Conservation (phyloP, 2,113 vertebrate genomes). For the Macroglossus sobrinus region DNA sequence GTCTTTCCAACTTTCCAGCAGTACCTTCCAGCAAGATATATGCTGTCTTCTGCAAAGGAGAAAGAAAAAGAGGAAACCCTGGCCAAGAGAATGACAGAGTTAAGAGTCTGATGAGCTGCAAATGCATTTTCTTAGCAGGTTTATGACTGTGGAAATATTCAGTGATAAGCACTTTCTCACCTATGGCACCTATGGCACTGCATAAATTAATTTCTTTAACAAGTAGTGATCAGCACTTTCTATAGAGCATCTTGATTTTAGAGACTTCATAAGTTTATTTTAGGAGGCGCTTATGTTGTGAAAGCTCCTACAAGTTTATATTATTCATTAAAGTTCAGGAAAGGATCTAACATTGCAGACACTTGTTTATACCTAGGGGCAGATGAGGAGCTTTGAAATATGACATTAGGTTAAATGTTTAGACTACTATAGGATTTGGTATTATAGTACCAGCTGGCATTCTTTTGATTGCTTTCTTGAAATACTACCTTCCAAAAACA, state of each 20-base stretch:
- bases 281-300: neutral
- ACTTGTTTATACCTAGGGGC: neutral
- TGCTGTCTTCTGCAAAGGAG: neutral
- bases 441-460: neutral
- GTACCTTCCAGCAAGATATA: neutral
- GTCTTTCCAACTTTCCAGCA: neutral
- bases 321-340: neutral
- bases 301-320: neutral
- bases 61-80: neutral
- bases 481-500: constrained; percentile 3
- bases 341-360: neutral
- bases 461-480: neutral
- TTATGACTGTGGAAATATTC: constrained; percentile 46
- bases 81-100: constrained; percentile 24
- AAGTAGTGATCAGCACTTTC: constrained; percentile 39
- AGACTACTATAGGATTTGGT: neutral
- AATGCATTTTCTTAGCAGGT: constrained; percentile 58
- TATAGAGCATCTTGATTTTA: constrained; percentile 37
- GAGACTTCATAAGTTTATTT: constrained; percentile 12
- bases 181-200: neutral
- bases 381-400: neutral
- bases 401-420: neutral
- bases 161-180: constrained; percentile 42
- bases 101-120: constrained; percentile 27
- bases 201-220: constrained; percentile 60